Evolutionary conservation across 1,140 invertebrate genomes (phyloP), one percentile per base, ranked within the genome.

Genomic region (Leptoteleia sp.): DNA sequence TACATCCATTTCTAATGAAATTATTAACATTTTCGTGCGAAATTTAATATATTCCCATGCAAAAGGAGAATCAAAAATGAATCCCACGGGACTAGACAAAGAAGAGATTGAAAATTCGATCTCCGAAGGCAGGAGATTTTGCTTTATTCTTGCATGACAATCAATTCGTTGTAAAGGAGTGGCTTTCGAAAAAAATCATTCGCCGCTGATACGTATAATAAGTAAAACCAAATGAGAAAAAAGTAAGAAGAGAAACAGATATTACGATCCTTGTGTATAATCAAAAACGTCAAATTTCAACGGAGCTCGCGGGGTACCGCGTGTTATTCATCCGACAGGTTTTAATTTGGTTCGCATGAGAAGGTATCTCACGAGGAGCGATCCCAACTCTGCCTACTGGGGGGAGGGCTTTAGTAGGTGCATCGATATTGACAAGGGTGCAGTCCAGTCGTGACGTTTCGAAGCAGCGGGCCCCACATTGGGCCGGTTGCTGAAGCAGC

Each of bases 401-500:
- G 72, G 59, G 61, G 59, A 67, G 80, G 59, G 64, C 57, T 70
- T 67, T 59, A 52, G 79, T 83, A 76, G 82, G 76, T 87, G 83
- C 81, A 89, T 89, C 88, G 86, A 87, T 89, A 89, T 89, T 89
- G 88, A 89, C 88, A 86, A 88, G 86, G 88, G 88, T 89, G 84
- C 85, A 82, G 84, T 73, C 77, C 79, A 54, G 62, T 68, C 81
- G 79, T 83, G 82, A 85, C 82, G 81, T 81, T 79, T 82, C 71
- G 54, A 73, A 78, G 76, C 78, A 76, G 62, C 73, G 37, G 79
- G 55, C 85, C 50, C 71, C 77, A 79, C 70, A 75, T 75, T 40
- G 37, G 65, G 65, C 40, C 71, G 54, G 64, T 76, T 62, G 67
- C 67, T 38, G 31, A 33, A 81, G 37, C 88, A 88, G 87, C 85